These are phyloP conservation scores for Conops quadrifasciatus DNA, from an alignment of 2,888 invertebrate genomes.

Conservation along the genomic window DNA sequence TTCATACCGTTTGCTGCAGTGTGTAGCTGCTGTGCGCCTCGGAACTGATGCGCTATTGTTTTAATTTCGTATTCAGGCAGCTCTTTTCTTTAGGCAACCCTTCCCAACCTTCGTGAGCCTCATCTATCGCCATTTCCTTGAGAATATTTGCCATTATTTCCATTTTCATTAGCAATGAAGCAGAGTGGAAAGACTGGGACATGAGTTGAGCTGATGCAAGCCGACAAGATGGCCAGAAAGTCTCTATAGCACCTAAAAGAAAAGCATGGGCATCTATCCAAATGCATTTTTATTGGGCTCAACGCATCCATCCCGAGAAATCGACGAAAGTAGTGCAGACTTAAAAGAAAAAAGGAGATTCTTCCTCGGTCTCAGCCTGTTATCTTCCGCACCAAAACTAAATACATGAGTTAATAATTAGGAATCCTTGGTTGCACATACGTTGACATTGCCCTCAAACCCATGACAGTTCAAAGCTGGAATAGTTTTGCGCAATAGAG, in stretches of 20 bases:
- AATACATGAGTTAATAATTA: not conserved
- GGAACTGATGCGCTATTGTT: conserved; percentile 38
- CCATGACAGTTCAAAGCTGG: not conserved
- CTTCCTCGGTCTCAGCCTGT: not conserved
- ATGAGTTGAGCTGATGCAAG: conserved; percentile 2
- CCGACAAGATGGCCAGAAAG: not conserved
- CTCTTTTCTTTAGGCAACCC: not conserved
- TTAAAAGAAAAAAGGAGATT: not conserved
- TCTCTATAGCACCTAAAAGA: not conserved
- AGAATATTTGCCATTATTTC: conserved; percentile 16
- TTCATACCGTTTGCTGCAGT: not conserved
- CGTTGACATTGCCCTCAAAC: conserved; percentile 6
- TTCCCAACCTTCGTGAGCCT: not conserved
- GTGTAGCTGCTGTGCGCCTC: not conserved
- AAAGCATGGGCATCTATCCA: conserved; percentile 46
- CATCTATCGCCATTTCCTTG: not conserved
- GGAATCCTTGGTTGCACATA: not conserved
- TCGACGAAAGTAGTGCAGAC: conserved; percentile 33
- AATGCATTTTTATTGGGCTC: conserved; percentile 47
- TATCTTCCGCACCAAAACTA: not conserved
- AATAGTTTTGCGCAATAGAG: conserved; percentile 6
- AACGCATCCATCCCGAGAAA: conserved; percentile 40
- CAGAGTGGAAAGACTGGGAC: not conserved
- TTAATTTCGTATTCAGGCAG: conserved; percentile 32
- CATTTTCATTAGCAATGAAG: conserved; percentile 16